Base-by-base conservation (phyloP, 2,113 vertebrate genomes). In the Potamarius usumacintae region DNA sequence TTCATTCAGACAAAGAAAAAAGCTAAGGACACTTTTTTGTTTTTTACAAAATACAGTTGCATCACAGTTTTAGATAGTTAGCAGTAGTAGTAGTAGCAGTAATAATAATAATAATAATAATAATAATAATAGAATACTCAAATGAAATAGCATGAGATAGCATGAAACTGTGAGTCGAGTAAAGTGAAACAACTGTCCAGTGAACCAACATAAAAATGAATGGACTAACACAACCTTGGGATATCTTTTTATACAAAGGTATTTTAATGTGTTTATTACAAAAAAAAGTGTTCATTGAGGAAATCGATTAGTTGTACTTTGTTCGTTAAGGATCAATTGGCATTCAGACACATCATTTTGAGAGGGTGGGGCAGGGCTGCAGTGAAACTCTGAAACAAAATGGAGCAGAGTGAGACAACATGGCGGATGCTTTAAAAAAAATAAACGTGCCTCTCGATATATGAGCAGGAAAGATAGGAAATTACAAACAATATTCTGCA, bases 371-470 rank as follows among this genome's bases (percentile, higher is more conserved):
- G 88, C 90, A 89, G 71, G 76, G 83, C 80, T 85, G 80, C 78
- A 82, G 79, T 83, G 81, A 87, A 87, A 71, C 62, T 80, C 88
- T 88, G 90, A 89, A 93, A 95, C 95, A 96, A 96, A 95, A 96
- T 96, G 95, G 95, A 94, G 95, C 94, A 94, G 85, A 87, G 85
- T 88, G 87, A 94, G 90, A 95, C 93, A 95, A 95, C 93, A 96
- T 96, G 95, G 95, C 90, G 89, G 79, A 82, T 17, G 0, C 9
- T 55, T 79, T 78, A 14, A 42, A 42, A 42, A 42, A 42, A 89
- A 92, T 88, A 88, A 82, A 72, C 34, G 52, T 57, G 60, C 48
- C 14, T 27, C 22, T 34, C 65, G 42, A 25, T 30, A 63, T 86
- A 55, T 60, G 69, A 27, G 9, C 74, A 84, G 52, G n/a, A 50